Percentiles rank a stretch among this genome's conserved stretches.
These are phyloP conservation scores for Cyclophora punctaria DNA, from an alignment of 2,888 invertebrate species.

Conservation along the genomic window DNA sequence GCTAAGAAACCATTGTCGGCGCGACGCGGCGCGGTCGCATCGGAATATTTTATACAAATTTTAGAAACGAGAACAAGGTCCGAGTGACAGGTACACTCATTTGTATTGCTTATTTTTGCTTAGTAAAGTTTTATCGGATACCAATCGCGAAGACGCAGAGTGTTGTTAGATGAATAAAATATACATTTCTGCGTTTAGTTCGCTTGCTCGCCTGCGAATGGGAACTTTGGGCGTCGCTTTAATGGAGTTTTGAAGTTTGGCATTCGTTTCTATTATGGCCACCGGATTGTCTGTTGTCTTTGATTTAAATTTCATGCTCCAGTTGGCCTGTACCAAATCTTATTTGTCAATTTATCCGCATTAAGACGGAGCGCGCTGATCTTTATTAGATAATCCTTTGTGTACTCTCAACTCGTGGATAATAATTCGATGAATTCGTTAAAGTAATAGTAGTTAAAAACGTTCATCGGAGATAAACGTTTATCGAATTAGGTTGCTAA, in stretches of 20 bases:
- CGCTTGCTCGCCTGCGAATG: constrained; percentile 54
- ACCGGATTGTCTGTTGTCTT: constrained; percentile 61
- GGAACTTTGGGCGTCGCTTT: constrained; percentile 57
- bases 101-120: constrained; percentile 68
- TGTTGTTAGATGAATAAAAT: constrained; percentile 68
- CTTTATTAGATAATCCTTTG: constrained; percentile 17
- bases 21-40: constrained; percentile 43
- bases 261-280: constrained; percentile 64
- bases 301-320: constrained; percentile 62
- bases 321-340: constrained; percentile 53
- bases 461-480: constrained; percentile 1
- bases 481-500: constrained; percentile 30
- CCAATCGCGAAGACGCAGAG: constrained; percentile 57
- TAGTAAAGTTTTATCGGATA: constrained; percentile 62
- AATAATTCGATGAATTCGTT: constrained; percentile 7
- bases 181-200: constrained; percentile 58
- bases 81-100: constrained; percentile 72
- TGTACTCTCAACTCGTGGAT: too few relatives aligned
- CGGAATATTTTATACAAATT: constrained; percentile 75
- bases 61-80: constrained; percentile 70
- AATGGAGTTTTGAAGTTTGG: constrained; percentile 67
- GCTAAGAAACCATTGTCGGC: constrained; percentile 52
- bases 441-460: constrained; percentile 5
- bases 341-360: constrained; percentile 49
- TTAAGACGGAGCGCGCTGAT: constrained; percentile 27